Evolutionary conservation across 2,113 vertebrate species (phyloP).

Genomic region (Urocynchramus pylzowi): DNA sequence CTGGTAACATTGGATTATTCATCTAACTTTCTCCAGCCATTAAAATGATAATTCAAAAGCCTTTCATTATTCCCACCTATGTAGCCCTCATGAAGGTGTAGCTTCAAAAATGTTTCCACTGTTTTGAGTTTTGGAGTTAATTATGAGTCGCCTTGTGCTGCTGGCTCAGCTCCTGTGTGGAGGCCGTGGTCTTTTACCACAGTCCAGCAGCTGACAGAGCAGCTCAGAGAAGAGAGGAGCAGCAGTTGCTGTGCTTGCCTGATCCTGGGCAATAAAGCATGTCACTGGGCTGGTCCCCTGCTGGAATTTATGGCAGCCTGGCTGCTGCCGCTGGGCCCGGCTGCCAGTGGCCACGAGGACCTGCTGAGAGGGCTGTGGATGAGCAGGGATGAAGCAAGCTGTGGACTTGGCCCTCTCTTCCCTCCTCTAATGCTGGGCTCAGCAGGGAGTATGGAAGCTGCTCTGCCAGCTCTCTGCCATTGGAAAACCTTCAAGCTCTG

Average conservation of each 20-base stretch:
- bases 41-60: background rate
- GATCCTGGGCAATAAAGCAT: background rate
- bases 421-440: background rate
- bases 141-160: background rate
- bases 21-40: background rate
- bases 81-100: background rate
- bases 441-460: background rate
- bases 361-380: slow-evolving; percentile 43
- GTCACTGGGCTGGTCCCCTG: background rate
- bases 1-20: background rate
- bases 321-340: background rate
- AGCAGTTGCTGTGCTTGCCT: background rate
- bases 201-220: background rate
- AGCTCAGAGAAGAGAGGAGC: background rate
- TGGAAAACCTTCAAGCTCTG: slow-evolving; percentile 21
- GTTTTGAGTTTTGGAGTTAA: background rate
- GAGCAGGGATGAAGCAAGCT: slow-evolving; percentile 39
- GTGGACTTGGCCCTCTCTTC: slow-evolving; percentile 22
- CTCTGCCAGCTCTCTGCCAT: slow-evolving; percentile 10
- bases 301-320: slow-evolving; percentile 14
- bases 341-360: background rate
- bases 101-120: background rate
- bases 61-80: background rate
- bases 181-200: background rate
- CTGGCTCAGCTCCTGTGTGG: background rate